Evolutionary conservation across 2,113 vertebrate genomes (phyloP), one percentile per base, ranked within the genome.

Genomic region (Corythornis cristatus): DNA sequence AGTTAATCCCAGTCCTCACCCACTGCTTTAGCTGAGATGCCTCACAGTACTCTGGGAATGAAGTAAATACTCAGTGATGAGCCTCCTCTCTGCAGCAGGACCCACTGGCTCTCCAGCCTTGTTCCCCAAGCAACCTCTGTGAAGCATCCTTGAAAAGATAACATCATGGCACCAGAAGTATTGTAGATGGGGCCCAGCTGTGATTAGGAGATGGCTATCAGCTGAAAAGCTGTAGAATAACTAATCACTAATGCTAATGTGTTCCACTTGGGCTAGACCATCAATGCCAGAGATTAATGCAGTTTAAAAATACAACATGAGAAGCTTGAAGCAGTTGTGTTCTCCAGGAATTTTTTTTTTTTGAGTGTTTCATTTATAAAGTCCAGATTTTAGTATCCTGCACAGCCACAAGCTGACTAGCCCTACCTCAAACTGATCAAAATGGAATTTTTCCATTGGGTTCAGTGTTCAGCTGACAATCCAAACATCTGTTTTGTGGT

Each of bases 381-480:
- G 71, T 68, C 82, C 86, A 76, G 71, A 80, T 92, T 88, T 89
- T 78, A 83, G 88, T 78, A 87, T 83, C 81, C 79, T 70, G 51
- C 48, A 94, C 53, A 92, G 86, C 87, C 90, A 72, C 79, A 78
- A 72, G 62, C 93, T 0, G 3, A 92, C 82, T 83, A 94, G 83
- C 65, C 48, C 73, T 86, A 91, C 84, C 86, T 95, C 89, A 94
- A 96, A 94, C 45, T 89, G 94, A 96, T 96, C 60, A 88, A 95
- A 95, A 95, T 33, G 79, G 88, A 96, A 96, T 89, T 94, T 95
- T 95, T 93, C 91, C 84, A 95, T 67, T 82, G 75, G 82, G 90
- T 87, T 95, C 67, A 83, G 61, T 28, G 71, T 91, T 95, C 78
- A 80, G 81, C 15, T 90, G 91, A 77, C 86, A 92, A 82, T 93